Evolutionary conservation across 64 coral and sea anemone genomes (phyloP), one percentile per base, ranked within the genome.

Genomic region (Pocillopora damicornis): DNA sequence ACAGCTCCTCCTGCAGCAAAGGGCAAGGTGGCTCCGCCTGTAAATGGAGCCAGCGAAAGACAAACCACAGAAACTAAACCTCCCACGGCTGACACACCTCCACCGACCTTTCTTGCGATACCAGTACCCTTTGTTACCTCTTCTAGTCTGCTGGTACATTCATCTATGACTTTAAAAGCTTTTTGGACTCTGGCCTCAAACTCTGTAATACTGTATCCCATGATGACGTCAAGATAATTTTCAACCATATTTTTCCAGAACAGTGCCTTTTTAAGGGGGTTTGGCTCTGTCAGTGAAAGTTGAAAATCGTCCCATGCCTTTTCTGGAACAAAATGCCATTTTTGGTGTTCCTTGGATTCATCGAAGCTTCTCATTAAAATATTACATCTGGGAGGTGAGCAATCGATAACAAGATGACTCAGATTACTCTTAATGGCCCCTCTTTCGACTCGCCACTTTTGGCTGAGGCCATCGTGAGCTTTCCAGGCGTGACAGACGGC

Each of bases 181-280:
- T 67, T 83, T 1, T 38, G 23, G 2, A 37, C 23, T 42, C 36
- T 67, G 13, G 42, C 2, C 22, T 83, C 35, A 83, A 67, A 83
- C 11, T 83, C 80, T 2, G 36, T 34, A 37, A 83, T 83, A 17
- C 37, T 83, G 61, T 67, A 83, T 20, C 80, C 80, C 67, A 83
- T 83, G 80, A 83, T 67, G 63, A 83, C 80, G 30, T 83, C 80
- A 67, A 83, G 61, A 30, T 69, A 83, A 36, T 67, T 45, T 61
- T 83, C 80, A 67, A 25, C 80, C 61, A 83, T 61, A 83, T 38
- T 35, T 83, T 83, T 83, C 80, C 80, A 83, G 67, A 83, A 83
- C 37, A 67, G 63, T 22, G 81, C 81, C 81, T 56, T 84, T 35
- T 84, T 84, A 8, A 71, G 63, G 35, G 81, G 61, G 62, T 69